A percentile compares a stretch with the other conserved stretches of the same genome.
These are phyloP conservation scores for Petrocephalus zakoni DNA, from an alignment of 2,113 vertebrate species.

Conservation along the genomic window DNA sequence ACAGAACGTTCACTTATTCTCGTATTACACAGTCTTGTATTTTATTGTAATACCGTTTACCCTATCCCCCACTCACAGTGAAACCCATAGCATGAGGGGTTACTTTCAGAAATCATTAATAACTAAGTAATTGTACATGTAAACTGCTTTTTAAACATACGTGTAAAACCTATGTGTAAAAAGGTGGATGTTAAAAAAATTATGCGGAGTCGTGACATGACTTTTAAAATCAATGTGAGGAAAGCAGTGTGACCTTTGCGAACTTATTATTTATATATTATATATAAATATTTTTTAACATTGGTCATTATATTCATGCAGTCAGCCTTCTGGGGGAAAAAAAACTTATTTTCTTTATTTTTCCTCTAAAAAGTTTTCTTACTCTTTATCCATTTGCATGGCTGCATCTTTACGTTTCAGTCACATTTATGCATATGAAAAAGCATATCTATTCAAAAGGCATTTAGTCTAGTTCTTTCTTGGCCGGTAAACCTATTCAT, in stretches of 20 bases:
- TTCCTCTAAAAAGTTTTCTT: slow-evolving; percentile 41
- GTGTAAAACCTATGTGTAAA: not conserved
- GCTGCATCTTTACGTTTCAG: slow-evolving; percentile 84
- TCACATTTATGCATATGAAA: slow-evolving; percentile 59
- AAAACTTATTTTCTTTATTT: not conserved
- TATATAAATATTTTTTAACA: not conserved
- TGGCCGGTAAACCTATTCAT: slow-evolving; percentile 99
- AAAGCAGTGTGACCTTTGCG: not conserved
- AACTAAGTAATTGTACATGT: not conserved
- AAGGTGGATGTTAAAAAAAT: not conserved
- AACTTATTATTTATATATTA: too few species aligned
- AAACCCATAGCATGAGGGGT: not conserved
- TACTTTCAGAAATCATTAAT: not conserved
- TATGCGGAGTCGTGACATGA: not conserved
- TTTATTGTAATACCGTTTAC: not conserved
- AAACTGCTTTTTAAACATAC: not conserved
- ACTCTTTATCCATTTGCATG: slow-evolving; percentile 66
- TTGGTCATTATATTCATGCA: not conserved
- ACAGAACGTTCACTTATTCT: not conserved
- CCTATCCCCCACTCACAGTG: not conserved
- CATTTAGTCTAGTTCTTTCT: slow-evolving; percentile 99
- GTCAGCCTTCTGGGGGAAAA: not conserved
- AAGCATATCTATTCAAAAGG: slow-evolving; percentile 97
- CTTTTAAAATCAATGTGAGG: not conserved
- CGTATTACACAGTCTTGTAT: not conserved